A percentile compares a stretch with the other conserved stretches of the same genome.
These are phyloP conservation scores for Heliangelus exortis DNA, from an alignment of 2,797 vertebrate species.

Conservation along the genomic window DNA sequence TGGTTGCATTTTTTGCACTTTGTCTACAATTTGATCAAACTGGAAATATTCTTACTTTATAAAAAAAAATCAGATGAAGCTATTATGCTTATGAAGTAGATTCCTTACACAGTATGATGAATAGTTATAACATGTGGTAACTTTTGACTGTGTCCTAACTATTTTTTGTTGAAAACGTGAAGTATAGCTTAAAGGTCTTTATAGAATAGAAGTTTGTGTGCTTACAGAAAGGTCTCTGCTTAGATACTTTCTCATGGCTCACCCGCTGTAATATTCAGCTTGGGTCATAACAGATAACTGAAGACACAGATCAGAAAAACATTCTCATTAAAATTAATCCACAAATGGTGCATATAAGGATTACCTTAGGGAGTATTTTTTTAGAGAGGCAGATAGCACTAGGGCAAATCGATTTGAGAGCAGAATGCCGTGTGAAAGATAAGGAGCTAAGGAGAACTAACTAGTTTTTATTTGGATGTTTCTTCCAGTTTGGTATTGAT, in stretches of 20 bases:
- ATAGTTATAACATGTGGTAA: background rate
- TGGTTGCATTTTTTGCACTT: background rate
- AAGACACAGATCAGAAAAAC: background rate
- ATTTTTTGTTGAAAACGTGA: background rate
- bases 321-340: background rate
- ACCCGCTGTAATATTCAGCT: background rate
- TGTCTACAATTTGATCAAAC: background rate
- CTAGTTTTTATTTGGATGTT: background rate
- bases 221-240: background rate
- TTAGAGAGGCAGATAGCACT: background rate
- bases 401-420: background rate
- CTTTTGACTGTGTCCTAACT: background rate
- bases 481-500: background rate
- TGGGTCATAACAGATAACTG: background rate
- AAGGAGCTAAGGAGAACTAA: background rate
- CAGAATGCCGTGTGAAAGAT: background rate
- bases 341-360: background rate
- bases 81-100: background rate
- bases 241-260: background rate
- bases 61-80: background rate
- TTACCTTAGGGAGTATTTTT: background rate
- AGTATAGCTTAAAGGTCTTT: background rate
- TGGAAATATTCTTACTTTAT: background rate
- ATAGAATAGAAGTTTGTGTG: background rate
- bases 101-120: background rate